Percentiles rank a stretch among this genome's conserved stretches.
phyloP scores from a whole-genome alignment of 2,113 vertebrate species.

The Cyprinodon tularosa region DNA sequence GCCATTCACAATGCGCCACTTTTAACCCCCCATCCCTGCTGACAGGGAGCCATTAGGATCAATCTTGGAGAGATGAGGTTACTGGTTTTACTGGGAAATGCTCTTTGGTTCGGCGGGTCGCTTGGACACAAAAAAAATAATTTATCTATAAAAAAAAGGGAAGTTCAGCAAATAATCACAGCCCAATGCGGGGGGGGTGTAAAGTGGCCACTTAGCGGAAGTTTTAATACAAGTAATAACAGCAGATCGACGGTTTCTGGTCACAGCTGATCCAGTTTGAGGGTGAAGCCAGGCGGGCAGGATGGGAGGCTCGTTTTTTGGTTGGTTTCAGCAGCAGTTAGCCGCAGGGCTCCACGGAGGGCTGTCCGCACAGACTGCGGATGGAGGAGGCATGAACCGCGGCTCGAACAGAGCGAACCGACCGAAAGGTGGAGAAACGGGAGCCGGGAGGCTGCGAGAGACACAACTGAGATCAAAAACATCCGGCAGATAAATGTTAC shows the following conservation, averaged over 20 bases:
- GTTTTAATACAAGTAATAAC: background rate
- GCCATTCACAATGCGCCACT: background rate
- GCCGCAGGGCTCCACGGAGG: no score
- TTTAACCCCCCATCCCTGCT: background rate
- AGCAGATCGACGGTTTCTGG: background rate
- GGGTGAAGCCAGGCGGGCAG: background rate
- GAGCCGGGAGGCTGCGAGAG: background rate
- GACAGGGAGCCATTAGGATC: background rate
- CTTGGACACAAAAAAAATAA: background rate
- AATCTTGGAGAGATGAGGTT: fast-evolving
- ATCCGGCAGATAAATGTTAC: background rate
- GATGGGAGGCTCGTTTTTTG: no score
- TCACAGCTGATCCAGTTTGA: no score
- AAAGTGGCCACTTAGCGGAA: background rate
- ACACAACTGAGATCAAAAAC: background rate
- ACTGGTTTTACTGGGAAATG: fast-evolving
- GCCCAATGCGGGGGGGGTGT: background rate
- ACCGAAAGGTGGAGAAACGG: conserved; percentile 7
- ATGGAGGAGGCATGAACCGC: background rate
- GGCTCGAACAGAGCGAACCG: conserved; percentile 31
- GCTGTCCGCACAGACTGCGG: conserved; percentile 20
- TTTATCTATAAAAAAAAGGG: background rate
- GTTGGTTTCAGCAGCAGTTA: no score
- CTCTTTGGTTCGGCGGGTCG: conserved; percentile 26
- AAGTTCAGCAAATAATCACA: conserved; percentile 19